Percentiles rank a stretch among this genome's conserved stretches.
Conservation (phyloP, 2,797 vertebrate genomes). For the Saxicola maurus region DNA sequence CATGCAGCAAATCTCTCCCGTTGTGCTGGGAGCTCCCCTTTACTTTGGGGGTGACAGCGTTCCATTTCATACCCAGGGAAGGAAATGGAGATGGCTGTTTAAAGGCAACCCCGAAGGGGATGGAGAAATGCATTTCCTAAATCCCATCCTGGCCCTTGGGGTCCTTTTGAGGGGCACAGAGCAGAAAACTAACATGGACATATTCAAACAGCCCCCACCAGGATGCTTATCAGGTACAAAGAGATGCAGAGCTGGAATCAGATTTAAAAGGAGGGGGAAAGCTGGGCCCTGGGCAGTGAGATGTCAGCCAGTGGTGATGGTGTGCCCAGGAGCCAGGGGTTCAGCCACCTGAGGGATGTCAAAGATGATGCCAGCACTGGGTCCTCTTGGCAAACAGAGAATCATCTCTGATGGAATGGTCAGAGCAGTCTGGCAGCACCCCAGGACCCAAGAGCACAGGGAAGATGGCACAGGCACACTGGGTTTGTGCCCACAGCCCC, state of each 20-base stretch:
- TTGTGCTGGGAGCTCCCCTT: not conserved
- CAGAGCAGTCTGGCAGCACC: not conserved
- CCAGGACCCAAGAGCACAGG: not conserved
- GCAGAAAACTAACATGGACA: not conserved
- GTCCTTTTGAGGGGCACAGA: not conserved
- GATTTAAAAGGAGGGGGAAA: not conserved
- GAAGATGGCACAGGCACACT: not conserved
- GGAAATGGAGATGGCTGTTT: not conserved
- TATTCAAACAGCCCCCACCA: not conserved
- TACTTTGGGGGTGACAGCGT: not conserved
- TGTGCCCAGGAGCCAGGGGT: rapidly evolving
- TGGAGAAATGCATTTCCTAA: rapidly evolving
- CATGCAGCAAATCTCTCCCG: not conserved
- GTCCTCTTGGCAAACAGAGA: not conserved
- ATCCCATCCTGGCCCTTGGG: not conserved
- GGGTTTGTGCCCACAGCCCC: not conserved
- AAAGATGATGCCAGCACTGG: not conserved
- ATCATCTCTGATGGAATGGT: not conserved
- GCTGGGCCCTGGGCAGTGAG: not conserved
- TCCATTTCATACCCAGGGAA: not conserved
- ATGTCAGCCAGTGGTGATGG: rapidly evolving
- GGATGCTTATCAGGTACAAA: not conserved
- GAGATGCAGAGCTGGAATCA: not conserved
- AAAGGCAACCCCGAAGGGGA: not conserved
- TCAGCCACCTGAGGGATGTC: rapidly evolving